Conservation (phyloP, 2,888 invertebrate genomes). For the Lordiphosa fenestrarum region DNA sequence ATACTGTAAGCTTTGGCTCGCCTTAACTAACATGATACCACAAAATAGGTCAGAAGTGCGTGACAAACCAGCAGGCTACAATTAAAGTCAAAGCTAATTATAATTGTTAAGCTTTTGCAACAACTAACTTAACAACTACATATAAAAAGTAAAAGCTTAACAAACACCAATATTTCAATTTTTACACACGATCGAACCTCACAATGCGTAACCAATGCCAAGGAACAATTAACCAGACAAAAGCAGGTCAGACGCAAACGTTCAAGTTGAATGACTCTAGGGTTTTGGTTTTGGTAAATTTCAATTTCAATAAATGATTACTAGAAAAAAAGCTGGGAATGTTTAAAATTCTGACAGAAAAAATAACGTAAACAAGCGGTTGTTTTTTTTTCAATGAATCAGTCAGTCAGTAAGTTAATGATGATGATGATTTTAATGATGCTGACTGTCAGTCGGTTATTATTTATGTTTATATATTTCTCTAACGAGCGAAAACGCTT, state of each 20-base stretch:
- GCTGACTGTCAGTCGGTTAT: slow-evolving; percentile 35
- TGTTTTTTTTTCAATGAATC: slow-evolving; percentile 26
- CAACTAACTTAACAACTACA: neutral
- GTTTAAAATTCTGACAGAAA: slow-evolving; percentile 26
- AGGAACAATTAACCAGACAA: slow-evolving; percentile 30
- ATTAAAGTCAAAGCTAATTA: slow-evolving; percentile 5
- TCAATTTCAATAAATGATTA: slow-evolving; percentile 52
- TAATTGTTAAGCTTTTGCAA: neutral
- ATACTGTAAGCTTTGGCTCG: slow-evolving; percentile 4
- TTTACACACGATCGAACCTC: slow-evolving; percentile 13
- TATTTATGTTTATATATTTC: slow-evolving; percentile 39
- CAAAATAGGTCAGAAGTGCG: slow-evolving; percentile 4
- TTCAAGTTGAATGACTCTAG: slow-evolving; percentile 64
- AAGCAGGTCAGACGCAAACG: slow-evolving; percentile 46
- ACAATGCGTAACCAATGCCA: slow-evolving; percentile 20
- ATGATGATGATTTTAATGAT: slow-evolving; percentile 50
- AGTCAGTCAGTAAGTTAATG: slow-evolving; percentile 68
- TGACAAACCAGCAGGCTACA: neutral
- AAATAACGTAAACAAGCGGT: slow-evolving; percentile 10
- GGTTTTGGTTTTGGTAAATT: slow-evolving; percentile 26
- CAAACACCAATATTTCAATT: slow-evolving; percentile 10
- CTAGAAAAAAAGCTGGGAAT: slow-evolving; percentile 18
- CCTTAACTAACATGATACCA: slow-evolving; percentile 1
- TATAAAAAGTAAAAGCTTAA: slow-evolving; percentile 46
- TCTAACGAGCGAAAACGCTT: slow-evolving; percentile 38